A percentile compares a stretch with the other conserved stretches of the same genome.
phyloP scores from a whole-genome alignment of 2,888 invertebrate species.

The Scelioninae gen. 1 region DNA sequence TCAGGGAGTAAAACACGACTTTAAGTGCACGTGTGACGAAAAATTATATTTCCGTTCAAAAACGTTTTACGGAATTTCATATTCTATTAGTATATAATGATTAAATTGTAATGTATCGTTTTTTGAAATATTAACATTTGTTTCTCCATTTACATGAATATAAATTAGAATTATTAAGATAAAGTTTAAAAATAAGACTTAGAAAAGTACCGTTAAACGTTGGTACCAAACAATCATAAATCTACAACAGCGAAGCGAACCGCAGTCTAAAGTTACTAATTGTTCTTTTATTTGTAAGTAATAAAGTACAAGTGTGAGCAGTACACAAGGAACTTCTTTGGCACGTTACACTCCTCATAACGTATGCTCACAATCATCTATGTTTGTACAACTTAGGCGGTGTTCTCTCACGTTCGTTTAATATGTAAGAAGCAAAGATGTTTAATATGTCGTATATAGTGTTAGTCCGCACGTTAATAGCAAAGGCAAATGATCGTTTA shows the following conservation, averaged over 20 bases:
- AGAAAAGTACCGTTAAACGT: constrained; percentile 23
- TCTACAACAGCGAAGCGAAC: constrained; percentile 8
- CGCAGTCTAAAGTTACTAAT: constrained; percentile 47
- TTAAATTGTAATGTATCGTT: no score
- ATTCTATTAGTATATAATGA: no score
- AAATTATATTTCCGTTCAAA: no score
- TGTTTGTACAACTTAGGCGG: constrained; percentile 47
- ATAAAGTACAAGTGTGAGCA: constrained; percentile 34
- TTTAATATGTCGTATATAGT: constrained; percentile 42
- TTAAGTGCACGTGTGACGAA: no score
- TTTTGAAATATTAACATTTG: no score
- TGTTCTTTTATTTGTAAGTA: constrained; percentile 47
- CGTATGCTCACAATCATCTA: constrained; percentile 32
- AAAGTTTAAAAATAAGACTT: constrained; percentile 14
- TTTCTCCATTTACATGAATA: no score
- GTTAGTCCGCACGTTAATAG: constrained; percentile 32
- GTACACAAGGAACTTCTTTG: constrained; percentile 29
- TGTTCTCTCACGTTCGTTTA: constrained; percentile 45
- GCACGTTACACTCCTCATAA: constrained; percentile 35
- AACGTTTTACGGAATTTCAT: no score
- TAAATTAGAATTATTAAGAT: no score
- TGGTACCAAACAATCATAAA: constrained; percentile 28
- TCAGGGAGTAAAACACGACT: no score
- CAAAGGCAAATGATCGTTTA: constrained; percentile 33
- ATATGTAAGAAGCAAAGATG: constrained; percentile 51